Evolutionary conservation across 37 sponge, comb jelly and placozoan species (phyloP).

Genomic region (Amphimedon queenslandica): DNA sequence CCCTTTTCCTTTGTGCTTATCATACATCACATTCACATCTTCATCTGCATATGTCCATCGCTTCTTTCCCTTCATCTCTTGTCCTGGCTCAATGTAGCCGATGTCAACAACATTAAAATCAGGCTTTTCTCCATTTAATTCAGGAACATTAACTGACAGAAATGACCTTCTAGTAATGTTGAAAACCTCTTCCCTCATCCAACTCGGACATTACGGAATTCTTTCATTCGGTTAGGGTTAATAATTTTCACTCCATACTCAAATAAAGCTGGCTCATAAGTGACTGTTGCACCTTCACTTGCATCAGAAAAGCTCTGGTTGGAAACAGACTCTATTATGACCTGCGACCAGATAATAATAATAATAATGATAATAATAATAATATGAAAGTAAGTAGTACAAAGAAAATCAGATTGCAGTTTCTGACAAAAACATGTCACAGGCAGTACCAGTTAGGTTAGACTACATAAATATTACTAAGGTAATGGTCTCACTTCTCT

Average conservation of each 20-base stretch:
- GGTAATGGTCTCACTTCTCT: too few species aligned
- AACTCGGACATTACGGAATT: constrained; percentile 17
- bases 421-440: too few species aligned
- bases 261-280: too few species aligned
- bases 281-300: too few species aligned
- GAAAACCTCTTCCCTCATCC: not conserved
- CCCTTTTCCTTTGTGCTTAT: not conserved
- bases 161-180: constrained; percentile 1
- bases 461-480: too few species aligned
- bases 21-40: constrained; percentile 22
- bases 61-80: constrained; percentile 19
- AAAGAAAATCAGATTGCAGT: too few species aligned
- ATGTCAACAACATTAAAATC: constrained; percentile 23
- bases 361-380: too few species aligned
- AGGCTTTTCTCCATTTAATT: constrained; percentile 14
- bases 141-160: constrained; percentile 1
- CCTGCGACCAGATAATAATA: too few species aligned
- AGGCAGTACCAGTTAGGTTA: too few species aligned
- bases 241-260: constrained; percentile 10
- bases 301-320: too few species aligned
- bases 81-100: constrained; percentile 25
- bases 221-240: constrained; percentile 15
- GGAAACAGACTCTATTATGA: too few species aligned
- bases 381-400: too few species aligned
- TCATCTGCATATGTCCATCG: constrained; percentile 22